Evolutionary conservation across 2,888 invertebrate species (phyloP).

Genomic region (Sminthurinus aureus): DNA sequence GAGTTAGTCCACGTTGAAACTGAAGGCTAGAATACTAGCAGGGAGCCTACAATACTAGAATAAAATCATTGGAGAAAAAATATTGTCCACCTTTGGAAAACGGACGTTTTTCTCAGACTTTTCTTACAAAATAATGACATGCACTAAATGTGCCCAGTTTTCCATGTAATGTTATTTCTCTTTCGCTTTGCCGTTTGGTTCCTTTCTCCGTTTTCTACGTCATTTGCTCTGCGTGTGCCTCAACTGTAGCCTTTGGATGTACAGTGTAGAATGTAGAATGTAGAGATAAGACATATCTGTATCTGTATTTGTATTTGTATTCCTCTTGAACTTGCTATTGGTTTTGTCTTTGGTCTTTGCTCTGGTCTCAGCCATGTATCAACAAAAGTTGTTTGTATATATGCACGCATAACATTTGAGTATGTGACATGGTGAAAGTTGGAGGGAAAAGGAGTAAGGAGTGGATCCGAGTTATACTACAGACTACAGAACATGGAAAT

Average conservation of each 20-base stretch:
- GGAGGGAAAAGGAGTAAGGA: not conserved
- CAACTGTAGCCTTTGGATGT: not conserved
- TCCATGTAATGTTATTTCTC: not conserved
- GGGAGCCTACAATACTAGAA: slow-evolving; percentile 1
- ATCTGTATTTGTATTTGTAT: no score
- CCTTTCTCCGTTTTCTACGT: not conserved
- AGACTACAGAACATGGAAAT: no score
- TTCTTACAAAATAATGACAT: slow-evolving; percentile 32
- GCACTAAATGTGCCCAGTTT: slow-evolving; percentile 30
- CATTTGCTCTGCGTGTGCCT: not conserved
- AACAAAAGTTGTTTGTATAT: no score
- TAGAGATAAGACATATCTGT: no score
- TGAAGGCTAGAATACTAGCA: not conserved
- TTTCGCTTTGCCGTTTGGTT: not conserved
- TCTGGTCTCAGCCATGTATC: no score
- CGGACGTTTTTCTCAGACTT: slow-evolving; percentile 23
- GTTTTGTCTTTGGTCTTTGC: no score
- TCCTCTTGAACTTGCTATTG: no score
- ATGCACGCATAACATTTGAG: not conserved
- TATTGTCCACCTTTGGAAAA: slow-evolving; percentile 32
- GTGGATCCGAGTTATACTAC: no score
- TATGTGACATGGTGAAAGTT: no score
- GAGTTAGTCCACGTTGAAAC: not conserved
- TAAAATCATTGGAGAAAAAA: slow-evolving; percentile 19
- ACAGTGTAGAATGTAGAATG: no score